Conservation (phyloP, 2,797 vertebrate genomes). For the Scyliorhinus canicula region DNA sequence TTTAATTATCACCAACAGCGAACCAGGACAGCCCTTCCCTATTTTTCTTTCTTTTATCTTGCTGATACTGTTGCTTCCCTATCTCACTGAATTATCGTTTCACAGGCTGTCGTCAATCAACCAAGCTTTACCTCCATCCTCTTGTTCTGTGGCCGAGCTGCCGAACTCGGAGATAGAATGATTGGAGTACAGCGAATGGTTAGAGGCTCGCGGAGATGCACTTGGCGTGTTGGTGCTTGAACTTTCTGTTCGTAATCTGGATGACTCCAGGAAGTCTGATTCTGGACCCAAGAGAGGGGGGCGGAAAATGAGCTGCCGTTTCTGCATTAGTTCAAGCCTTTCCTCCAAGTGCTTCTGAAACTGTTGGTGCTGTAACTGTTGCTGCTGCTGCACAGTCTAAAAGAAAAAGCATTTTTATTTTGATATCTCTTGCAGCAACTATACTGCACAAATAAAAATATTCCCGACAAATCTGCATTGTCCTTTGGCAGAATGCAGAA, state of each 20-base stretch:
- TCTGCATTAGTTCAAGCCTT: constrained; percentile 79
- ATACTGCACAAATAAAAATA: neutral
- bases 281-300: constrained; percentile 55
- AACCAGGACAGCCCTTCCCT: neutral
- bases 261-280: constrained; percentile 67
- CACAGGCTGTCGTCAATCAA: no score
- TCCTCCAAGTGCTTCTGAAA: constrained; percentile 88
- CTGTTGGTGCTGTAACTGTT: constrained; percentile 85
- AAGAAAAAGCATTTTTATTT: neutral
- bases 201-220: constrained; percentile 79
- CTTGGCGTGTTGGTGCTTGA: constrained; percentile 83
- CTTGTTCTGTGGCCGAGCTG: constrained; percentile 70
- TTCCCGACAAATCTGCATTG: no score
- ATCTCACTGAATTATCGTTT: neutral
- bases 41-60: neutral
- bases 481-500: neutral
- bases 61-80: no score
- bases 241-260: constrained; percentile 65
- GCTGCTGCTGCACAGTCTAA: constrained; percentile 84
- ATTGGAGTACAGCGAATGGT: constrained; percentile 73
- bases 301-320: constrained; percentile 74
- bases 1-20: neutral
- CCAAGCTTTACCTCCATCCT: constrained; percentile 66
- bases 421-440: neutral
- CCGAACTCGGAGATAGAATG: constrained; percentile 71